A percentile compares a stretch with the other conserved stretches of the same genome.
Evolutionary conservation across 2,797 vertebrate genomes (phyloP).

Genomic region (Coreius guichenoti): DNA sequence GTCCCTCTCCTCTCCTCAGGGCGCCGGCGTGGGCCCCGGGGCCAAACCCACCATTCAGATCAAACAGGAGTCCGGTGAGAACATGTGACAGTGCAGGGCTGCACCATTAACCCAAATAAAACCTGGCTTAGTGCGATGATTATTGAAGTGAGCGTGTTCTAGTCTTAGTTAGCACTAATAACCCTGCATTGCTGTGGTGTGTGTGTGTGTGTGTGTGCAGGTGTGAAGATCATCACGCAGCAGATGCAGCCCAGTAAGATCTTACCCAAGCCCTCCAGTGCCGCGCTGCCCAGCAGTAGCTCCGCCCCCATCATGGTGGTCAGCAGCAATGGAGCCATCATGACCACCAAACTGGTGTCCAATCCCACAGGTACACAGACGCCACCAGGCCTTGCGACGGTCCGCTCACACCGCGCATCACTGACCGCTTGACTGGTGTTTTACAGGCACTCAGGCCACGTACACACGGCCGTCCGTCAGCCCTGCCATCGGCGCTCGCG

Average conservation of each 20-base stretch:
- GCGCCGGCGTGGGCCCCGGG: constrained; percentile 77
- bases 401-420: too few species aligned
- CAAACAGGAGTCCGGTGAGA: constrained; percentile 95
- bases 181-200: not conserved
- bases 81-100: not conserved
- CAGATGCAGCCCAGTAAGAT: constrained; percentile 99
- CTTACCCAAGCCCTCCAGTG: constrained; percentile 94
- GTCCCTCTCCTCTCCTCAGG: constrained; percentile 75
- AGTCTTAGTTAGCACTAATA: too few species aligned
- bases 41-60: constrained; percentile 97
- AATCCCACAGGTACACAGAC: constrained; percentile 88
- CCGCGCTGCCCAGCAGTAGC: constrained; percentile 90
- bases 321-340: constrained; percentile 98
- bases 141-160: too few species aligned
- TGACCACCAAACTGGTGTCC: constrained; percentile 97
- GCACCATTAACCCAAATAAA: too few species aligned
- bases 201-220: constrained; percentile 68
- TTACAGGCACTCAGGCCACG: constrained; percentile 88
- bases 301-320: constrained; percentile 98
- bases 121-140: too few species aligned
- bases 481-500: constrained; percentile 85
- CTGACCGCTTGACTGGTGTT: not conserved
- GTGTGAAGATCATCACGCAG: constrained; percentile 99
- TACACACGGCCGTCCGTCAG: constrained; percentile 91
- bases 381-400: too few species aligned